Evolutionary conservation across 2,888 invertebrate genomes (phyloP).

Genomic region (Diadromus collaris): DNA sequence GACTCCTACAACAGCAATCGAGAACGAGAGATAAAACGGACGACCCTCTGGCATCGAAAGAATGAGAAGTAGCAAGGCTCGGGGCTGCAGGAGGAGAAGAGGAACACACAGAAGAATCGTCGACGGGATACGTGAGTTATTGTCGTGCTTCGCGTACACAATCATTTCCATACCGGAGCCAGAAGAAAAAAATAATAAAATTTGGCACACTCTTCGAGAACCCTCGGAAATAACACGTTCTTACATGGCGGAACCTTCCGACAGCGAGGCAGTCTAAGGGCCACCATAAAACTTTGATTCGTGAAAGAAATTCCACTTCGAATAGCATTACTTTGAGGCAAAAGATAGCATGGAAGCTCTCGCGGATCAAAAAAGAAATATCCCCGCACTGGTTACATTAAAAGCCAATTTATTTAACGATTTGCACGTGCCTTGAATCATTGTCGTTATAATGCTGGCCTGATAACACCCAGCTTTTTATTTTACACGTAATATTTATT

Average conservation of each 20-base stretch:
- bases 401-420: background rate
- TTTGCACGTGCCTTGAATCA: constrained; percentile 48
- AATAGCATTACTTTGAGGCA: background rate
- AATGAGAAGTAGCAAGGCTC: constrained; percentile 16
- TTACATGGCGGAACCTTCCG: background rate
- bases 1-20: constrained; percentile 54
- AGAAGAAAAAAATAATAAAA: constrained; percentile 36
- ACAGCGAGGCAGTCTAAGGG: background rate
- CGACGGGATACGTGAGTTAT: constrained; percentile 36
- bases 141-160: constrained; percentile 26
- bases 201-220: constrained; percentile 43
- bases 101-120: background rate
- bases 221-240: constrained; percentile 13
- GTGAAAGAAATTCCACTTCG: background rate
- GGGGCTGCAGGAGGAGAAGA: background rate
- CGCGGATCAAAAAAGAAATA: background rate
- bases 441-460: constrained; percentile 31
- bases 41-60: constrained; percentile 26
- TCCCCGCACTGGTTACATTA: background rate
- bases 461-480: background rate
- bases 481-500: constrained; percentile 4
- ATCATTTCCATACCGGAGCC: constrained; percentile 22
- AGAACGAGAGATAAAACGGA: constrained; percentile 21
- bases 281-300: background rate
- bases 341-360: background rate